phyloP scores from a whole-genome alignment of 2,888 invertebrate genomes.

The Apamea monoglypha region DNA sequence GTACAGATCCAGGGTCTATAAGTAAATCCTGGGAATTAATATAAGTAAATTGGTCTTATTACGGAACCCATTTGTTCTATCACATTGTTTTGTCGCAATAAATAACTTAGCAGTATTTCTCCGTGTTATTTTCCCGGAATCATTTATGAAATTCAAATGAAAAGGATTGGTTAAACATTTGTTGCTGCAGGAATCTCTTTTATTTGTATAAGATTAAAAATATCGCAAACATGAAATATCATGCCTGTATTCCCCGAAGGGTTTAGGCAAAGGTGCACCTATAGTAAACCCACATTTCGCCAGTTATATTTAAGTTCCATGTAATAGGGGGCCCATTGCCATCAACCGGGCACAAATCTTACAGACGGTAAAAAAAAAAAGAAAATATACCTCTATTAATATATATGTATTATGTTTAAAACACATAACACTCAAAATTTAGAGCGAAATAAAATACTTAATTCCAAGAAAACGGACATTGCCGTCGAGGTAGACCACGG shows the following conservation, averaged over 20 bases:
- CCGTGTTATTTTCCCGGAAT: not conserved
- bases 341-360: not conserved
- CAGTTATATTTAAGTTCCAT: not conserved
- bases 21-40: conserved; percentile 17
- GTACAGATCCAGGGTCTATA: conserved; percentile 12
- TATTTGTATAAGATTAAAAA: conserved; percentile 2
- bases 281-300: not conserved
- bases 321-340: not conserved
- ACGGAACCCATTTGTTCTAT: conserved; percentile 11
- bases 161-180: not conserved
- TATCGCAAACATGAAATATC: not conserved
- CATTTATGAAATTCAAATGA: conserved; percentile 14
- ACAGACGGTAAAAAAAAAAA: not conserved
- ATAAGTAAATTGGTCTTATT: conserved; percentile 12
- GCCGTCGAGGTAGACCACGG: too few relatives aligned
- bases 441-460: too few relatives aligned
- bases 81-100: not conserved
- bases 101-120: not conserved
- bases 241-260: not conserved
- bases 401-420: not conserved
- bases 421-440: not conserved
- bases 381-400: too few relatives aligned
- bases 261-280: too few relatives aligned
- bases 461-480: too few relatives aligned
- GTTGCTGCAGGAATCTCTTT: not conserved